These are phyloP conservation scores for Zaprionus inermis DNA, from an alignment of 1,140 invertebrate genomes.

Conservation along the genomic window DNA sequence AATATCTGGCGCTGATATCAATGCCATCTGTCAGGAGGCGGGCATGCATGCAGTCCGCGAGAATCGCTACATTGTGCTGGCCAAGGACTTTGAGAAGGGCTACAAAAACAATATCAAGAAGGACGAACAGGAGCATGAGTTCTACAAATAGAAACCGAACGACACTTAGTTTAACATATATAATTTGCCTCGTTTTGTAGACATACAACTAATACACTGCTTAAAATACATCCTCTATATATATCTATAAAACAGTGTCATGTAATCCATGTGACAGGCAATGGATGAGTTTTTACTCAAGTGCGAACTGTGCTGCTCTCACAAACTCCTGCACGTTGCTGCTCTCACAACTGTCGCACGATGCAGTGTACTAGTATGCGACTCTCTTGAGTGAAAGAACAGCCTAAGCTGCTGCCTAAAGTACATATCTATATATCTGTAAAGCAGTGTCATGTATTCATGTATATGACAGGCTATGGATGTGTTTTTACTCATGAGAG, in stretches of 20 bases:
- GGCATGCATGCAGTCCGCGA: conserved; percentile 98
- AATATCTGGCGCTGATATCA: conserved; percentile 99
- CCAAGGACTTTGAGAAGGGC: conserved; percentile 99
- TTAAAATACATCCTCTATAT: conserved; percentile 23
- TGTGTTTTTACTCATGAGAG: too few relatives aligned
- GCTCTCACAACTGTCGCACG: too few relatives aligned
- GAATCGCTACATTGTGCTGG: conserved; percentile 97
- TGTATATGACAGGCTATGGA: too few relatives aligned
- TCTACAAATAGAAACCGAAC: conserved; percentile 95
- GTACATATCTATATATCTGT: too few relatives aligned
- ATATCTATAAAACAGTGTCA: conserved; percentile 10
- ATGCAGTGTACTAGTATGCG: too few relatives aligned
- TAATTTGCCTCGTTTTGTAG: conserved; percentile 45
- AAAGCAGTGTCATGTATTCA: too few relatives aligned
- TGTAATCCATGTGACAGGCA: conserved; percentile 17
- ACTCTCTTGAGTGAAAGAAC: too few relatives aligned
- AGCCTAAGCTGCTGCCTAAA: too few relatives aligned
- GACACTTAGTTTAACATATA: conserved; percentile 1
- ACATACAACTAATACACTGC: conserved; percentile 35
- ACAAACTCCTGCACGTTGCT: too few relatives aligned
- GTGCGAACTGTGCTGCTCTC: too few relatives aligned
- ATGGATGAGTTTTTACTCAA: not conserved
- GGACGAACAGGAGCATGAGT: conserved; percentile 99
- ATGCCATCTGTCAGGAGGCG: conserved; percentile 99
- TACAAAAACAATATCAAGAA: conserved; percentile 99